A percentile compares a stretch with the other conserved stretches of the same genome.
phyloP scores from a whole-genome alignment of 2,113 vertebrate species.

The Lipotes vexillifer region DNA sequence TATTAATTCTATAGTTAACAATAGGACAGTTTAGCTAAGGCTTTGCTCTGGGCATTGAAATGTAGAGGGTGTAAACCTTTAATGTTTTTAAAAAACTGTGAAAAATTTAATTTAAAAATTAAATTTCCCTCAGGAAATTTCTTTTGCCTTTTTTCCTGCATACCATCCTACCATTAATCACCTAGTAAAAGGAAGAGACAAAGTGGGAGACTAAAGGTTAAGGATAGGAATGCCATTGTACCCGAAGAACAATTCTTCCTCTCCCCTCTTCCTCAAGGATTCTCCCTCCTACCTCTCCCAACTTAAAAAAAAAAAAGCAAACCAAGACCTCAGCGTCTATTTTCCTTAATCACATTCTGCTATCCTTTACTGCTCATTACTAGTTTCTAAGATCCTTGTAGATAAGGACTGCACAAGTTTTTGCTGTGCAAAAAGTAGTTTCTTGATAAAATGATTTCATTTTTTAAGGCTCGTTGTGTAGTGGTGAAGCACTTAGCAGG shows the following conservation, averaged over 20 bases:
- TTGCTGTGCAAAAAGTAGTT: not conserved
- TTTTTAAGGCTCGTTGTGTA: not conserved
- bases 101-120: not conserved
- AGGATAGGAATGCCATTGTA: not conserved
- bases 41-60: not conserved
- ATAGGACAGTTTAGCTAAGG: not conserved
- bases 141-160: not conserved
- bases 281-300: not conserved
- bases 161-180: not conserved
- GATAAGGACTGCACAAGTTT: not conserved
- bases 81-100: not conserved
- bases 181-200: not conserved
- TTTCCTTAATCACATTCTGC: not conserved
- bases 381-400: not conserved
- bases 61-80: not conserved
- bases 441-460: not conserved
- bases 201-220: not conserved
- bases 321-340: not conserved
- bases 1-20: not conserved
- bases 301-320: not conserved
- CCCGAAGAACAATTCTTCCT: not conserved
- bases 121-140: not conserved
- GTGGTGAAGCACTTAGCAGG: not conserved
- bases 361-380: not conserved
- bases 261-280: not conserved